Conservation (phyloP, 2,888 invertebrate species). For the Carpatolechia fugitivella region DNA sequence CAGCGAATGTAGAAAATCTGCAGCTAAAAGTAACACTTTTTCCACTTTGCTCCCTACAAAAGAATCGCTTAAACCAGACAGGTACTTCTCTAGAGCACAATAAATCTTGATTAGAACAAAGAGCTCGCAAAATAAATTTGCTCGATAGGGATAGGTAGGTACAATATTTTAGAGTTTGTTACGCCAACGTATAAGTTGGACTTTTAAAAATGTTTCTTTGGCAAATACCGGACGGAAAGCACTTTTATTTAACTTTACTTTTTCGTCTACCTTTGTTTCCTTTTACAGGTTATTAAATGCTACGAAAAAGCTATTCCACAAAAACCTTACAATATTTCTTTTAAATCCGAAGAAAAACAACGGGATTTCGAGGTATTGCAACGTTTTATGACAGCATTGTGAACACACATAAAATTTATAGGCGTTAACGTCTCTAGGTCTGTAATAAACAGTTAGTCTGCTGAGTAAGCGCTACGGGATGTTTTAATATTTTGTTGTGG, state of each 20-base stretch:
- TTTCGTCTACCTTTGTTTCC: constrained; percentile 1
- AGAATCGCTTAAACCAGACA: not conserved
- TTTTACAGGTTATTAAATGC: constrained; percentile 22
- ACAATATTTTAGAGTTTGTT: constrained; percentile 3
- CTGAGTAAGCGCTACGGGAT: constrained; percentile 50
- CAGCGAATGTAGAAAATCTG: not conserved
- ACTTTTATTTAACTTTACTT: not conserved
- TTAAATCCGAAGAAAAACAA: constrained; percentile 59
- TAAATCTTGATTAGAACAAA: constrained; percentile 1
- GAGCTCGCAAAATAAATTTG: not conserved
- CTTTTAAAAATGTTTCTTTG: not conserved
- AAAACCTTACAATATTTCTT: constrained; percentile 40
- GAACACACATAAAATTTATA: constrained; percentile 71
- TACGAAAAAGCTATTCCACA: constrained; percentile 24
- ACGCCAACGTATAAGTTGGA: not conserved
- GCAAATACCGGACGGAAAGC: not conserved
- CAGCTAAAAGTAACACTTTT: not conserved
- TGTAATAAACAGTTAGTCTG: constrained; percentile 66
- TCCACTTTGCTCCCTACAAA: not conserved
- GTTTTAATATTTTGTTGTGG: constrained; percentile 53
- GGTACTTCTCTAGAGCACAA: not conserved
- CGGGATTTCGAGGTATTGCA: constrained; percentile 66
- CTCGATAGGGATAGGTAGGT: not conserved
- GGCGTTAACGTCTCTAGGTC: constrained; percentile 65
- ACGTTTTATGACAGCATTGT: constrained; percentile 68